These are phyloP conservation scores for Pipa parva DNA, from an alignment of 2,113 vertebrate genomes.

Conservation along the genomic window DNA sequence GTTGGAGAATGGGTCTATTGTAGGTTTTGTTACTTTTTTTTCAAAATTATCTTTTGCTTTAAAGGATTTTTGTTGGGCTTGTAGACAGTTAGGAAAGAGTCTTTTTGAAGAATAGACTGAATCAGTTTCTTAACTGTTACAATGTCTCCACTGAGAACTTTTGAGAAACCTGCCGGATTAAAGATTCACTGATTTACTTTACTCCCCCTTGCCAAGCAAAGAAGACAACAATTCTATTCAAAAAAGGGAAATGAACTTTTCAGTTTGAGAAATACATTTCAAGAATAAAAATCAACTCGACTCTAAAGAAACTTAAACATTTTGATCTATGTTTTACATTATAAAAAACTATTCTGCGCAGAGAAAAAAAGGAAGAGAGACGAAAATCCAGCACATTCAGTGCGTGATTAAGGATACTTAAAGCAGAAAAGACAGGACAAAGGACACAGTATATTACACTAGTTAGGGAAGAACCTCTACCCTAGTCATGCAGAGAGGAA, in stretches of 20 bases:
- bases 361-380: constrained; percentile 11
- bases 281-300: neutral
- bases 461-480: constrained; percentile 32
- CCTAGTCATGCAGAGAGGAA: neutral
- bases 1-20: constrained; percentile 12
- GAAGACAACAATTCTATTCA: neutral
- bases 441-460: constrained; percentile 20
- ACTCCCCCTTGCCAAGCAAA: neutral
- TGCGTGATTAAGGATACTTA: constrained; percentile 35
- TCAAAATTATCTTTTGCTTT: constrained; percentile 13
- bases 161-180: constrained; percentile 25
- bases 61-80: constrained; percentile 18
- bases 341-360: neutral
- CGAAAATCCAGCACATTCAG: constrained; percentile 21
- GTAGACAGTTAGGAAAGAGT: constrained; percentile 8
- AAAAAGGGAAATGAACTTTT: neutral
- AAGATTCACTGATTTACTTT: neutral
- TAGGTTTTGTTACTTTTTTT: constrained; percentile 21
- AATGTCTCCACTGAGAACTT: constrained; percentile 10
- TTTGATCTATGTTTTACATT: neutral
- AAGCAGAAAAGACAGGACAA: constrained; percentile 28
- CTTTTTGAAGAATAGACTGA: constrained; percentile 9
- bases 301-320: neutral
- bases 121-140: constrained; percentile 32
- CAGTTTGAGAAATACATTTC: neutral